phyloP scores from a whole-genome alignment of 1,140 invertebrate genomes.

The Bombus polaris region DNA sequence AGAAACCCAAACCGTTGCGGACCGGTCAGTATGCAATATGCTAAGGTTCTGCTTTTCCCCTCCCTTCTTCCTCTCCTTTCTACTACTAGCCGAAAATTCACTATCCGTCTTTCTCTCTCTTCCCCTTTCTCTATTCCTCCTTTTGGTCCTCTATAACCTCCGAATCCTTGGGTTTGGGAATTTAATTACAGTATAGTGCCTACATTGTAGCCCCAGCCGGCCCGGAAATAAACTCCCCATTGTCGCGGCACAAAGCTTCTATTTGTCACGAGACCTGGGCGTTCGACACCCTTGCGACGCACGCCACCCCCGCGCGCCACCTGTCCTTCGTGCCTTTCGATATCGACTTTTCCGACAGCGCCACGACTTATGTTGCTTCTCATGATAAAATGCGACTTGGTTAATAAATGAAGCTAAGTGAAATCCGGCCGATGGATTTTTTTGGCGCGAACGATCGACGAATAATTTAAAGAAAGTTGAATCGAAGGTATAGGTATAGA shows the following conservation, averaged over 20 bases:
- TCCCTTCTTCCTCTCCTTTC: slow-evolving; percentile 38
- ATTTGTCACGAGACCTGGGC: slow-evolving; percentile 78
- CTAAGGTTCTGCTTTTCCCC: slow-evolving; percentile 74
- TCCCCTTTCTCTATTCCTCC: slow-evolving; percentile 50
- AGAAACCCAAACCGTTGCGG: slow-evolving; percentile 68
- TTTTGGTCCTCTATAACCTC: slow-evolving; percentile 71
- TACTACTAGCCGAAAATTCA: slow-evolving; percentile 54
- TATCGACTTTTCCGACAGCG: slow-evolving; percentile 67
- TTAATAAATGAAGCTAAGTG: slow-evolving; percentile 18
- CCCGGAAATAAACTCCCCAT: slow-evolving; percentile 83
- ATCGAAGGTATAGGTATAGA: neutral
- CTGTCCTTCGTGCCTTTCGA: slow-evolving; percentile 59
- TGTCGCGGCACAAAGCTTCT: slow-evolving; percentile 82
- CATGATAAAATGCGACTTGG: slow-evolving; percentile 45
- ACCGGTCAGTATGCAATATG: slow-evolving; percentile 82
- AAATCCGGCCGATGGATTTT: neutral
- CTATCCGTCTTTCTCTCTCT: slow-evolving; percentile 35
- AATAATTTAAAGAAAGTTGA: neutral
- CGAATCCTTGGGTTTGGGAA: slow-evolving; percentile 82
- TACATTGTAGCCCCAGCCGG: slow-evolving; percentile 83
- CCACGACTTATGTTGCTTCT: slow-evolving; percentile 60
- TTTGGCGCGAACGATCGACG: too few species aligned
- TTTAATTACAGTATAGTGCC: slow-evolving; percentile 83
- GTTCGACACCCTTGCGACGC: slow-evolving; percentile 70
- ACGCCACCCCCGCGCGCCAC: slow-evolving; percentile 44